A percentile compares a stretch with the other conserved stretches of the same genome.
Evolutionary conservation across 2,888 invertebrate genomes (phyloP).

Genomic region (Eristalis pertinax): DNA sequence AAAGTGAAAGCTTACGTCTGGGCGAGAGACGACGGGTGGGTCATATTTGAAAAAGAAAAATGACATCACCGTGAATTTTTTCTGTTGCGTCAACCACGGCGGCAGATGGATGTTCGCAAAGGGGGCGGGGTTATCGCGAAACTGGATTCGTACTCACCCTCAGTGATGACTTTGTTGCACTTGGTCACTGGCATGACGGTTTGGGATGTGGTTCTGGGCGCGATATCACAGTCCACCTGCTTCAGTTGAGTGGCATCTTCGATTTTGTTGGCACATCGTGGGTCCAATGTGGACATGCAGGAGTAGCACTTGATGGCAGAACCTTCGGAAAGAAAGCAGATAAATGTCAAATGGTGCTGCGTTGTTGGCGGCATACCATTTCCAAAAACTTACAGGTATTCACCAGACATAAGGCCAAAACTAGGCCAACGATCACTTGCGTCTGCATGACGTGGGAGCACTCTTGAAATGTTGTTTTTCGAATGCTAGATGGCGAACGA

Average conservation of each 20-base stretch:
- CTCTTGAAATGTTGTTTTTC: constrained; percentile 26
- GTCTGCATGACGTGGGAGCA: constrained; percentile 75
- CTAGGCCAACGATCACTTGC: constrained; percentile 76
- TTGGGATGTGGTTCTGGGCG: constrained; percentile 74
- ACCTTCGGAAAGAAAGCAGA: constrained; percentile 72
- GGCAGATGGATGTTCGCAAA: background rate
- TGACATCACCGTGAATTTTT: constrained; percentile 75
- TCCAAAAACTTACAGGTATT: constrained; percentile 77
- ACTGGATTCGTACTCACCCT: constrained; percentile 41
- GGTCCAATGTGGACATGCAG: constrained; percentile 78
- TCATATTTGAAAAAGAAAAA: constrained; percentile 48
- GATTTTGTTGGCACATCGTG: constrained; percentile 76
- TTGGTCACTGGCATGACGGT: constrained; percentile 78
- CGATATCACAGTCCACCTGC: constrained; percentile 77
- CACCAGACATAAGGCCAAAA: constrained; percentile 77
- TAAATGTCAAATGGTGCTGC: background rate
- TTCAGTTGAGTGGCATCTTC: constrained; percentile 75
- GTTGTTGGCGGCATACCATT: background rate
- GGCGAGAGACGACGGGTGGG: too few species aligned
- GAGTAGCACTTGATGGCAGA: constrained; percentile 79
- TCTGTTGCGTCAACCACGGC: background rate
- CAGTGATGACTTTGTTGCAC: constrained; percentile 79
- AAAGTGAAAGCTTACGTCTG: background rate
- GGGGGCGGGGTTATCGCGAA: background rate
- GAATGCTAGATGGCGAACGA: constrained; percentile 12